Evolutionary conservation across 2,797 vertebrate species (phyloP), one percentile per base, ranked within the genome.

Genomic region (Microctenopoma steveboyesi): DNA sequence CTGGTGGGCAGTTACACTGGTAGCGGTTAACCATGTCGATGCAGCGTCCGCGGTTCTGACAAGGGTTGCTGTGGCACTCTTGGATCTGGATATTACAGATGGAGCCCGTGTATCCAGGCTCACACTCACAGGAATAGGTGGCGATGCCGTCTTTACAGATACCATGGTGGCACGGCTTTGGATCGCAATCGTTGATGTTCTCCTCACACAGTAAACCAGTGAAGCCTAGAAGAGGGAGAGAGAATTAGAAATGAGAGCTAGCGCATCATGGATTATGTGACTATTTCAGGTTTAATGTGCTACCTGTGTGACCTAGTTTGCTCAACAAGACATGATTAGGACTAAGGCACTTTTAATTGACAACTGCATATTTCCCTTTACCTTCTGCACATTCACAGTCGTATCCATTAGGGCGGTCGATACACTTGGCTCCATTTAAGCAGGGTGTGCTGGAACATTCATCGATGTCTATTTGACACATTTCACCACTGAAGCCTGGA

Each of bases 11-110:
- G 90, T 95, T 94, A 74, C 97, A 99, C 63, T 96, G 95, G 90
- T 97, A 99, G 64, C 93, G 92, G 2, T 97, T 97, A 52, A 97
- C 96, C 43, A 94, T 91, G 86, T 98, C 96, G 0, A 97, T 89
- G 85, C 97, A 99, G 80, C 93, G 96, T 10, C 95, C 97, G 16
- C 94, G 91, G n/a, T 97, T 96, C 69, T 96, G 93, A 85, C 97
- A 98, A 0, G 97, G 97, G 78, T 94, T 94, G 89, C 97, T 99
- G 78, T 94, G 91, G 77, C 97, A 99, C 76, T 98, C 97, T 0
- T 96, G 91, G 25, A 98, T 93, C 90, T 96, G 96, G 87, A 95
- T 93, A 0, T 94, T 96, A 86, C 97, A 99, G 73, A 96, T 96
- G 79, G 91, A 90, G 1, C 97, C 97, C 22, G 94, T 96, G 90